Evolutionary conservation across 2,113 vertebrate species (phyloP), one percentile per base, ranked within the genome.

Genomic region (Oxyruncus cristatus): DNA sequence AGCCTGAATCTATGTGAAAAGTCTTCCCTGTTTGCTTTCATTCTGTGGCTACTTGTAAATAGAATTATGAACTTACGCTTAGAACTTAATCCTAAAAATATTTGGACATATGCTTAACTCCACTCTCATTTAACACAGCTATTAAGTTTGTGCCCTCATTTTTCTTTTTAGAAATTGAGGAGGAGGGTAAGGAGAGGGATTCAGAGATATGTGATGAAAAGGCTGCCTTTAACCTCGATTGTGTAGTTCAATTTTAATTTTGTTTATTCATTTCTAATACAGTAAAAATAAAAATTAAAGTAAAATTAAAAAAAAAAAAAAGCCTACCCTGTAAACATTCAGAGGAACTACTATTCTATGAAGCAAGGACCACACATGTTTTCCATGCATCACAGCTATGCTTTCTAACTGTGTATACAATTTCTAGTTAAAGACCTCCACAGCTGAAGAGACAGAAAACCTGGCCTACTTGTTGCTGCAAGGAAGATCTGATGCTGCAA

Each of bases 91-190:
- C 39, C 24, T n/a, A 55, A 89, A 89, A 83, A 9, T 47, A 78
- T 41, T 73, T 76, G 82, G 47, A 53, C 39, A 53, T 81, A 59
- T 12, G 16, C 19, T 80, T 92, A 86, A 83, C 14, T 86, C 26
- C 24, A 46, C 17, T 59, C 22, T 13, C 32, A 68, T 83, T 91
- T 84, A 72, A 63, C 22, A 26, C 16, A 74, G 28, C 10, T 84
- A 89, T 89, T 78, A 88, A 67, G 22, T 70, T 72, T 71, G 20
- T 88, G 58, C 41, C 49, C 56, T 84, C 27, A 42, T 55, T 50
- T 85, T 85, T 66, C 19, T 59, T 71, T 85, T 66, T 71, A 78
- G 77, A 95, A 92, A 62, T 12, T 37, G 83, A 95, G 71, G 52
- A 77, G 33, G 55, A 59, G 16, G 30, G 41, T 62, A 68, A 78